Base-by-base conservation (phyloP, 2,888 invertebrate genomes). In the Ophion ventricosus region DNA sequence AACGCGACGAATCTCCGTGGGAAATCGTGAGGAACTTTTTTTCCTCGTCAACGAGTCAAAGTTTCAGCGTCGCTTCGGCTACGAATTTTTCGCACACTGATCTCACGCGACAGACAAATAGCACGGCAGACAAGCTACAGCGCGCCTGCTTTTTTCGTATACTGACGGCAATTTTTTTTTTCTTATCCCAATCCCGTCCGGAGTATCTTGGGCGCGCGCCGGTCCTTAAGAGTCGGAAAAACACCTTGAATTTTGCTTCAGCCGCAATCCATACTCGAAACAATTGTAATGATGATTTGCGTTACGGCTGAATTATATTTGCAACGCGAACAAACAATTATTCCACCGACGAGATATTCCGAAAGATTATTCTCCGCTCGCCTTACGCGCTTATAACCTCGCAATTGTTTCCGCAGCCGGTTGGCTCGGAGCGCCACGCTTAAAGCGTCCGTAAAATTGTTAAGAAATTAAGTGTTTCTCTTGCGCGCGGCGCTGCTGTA, bases 241-340 rank as follows among this genome's bases (percentile, higher is more conserved):
- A 49, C 49, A 49, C 49, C 72, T 64, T 14, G 57, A 69, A 74
- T 69, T 74, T 84, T 4, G 49, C 14, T 77, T 78, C 64, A 78
- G 56, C 80, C 81, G 64, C 77, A 78, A 84, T 84, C 83, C 83
- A 83, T 83, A 64, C 66, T 84, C 81, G 74, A 80, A 77, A 76
- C 56, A 40, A 63, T 17, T 57, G 14, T 25, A 17, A 29, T 17
- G 64, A 43, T 66, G 40, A 35, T 80, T 57, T 43, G 23, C 25
- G 66, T 66, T 25, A 66, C 72, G 63, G 73, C 64, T 69, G 69
- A 49, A 77, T 69, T 70, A 70, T 81, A 81, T 74, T 63, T 69
- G 57, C 23, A 70, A 69, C 23, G 64, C 35, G 66, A 77, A 81
- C 84, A 78, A 84, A 81, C 84, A 84, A 84, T 74, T 84, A 54